phyloP scores from a whole-genome alignment of 2,797 vertebrate species.

The Silurus lanzhouensis region DNA sequence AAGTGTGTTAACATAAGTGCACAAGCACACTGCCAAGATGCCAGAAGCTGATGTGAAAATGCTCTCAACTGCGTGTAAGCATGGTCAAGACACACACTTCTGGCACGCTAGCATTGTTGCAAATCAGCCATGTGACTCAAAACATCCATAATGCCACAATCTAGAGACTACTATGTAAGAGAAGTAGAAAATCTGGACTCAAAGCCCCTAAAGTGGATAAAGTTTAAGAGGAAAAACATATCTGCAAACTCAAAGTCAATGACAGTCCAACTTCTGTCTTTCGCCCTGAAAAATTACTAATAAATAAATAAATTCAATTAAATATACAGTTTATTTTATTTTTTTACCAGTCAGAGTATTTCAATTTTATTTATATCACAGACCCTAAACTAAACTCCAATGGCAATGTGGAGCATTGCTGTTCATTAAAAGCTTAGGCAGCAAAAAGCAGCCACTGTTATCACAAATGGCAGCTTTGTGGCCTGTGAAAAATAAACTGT shows the following conservation, averaged over 20 bases:
- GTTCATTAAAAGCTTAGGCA: slow-evolving; percentile 64
- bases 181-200: neutral
- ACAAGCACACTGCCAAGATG: slow-evolving; percentile 48
- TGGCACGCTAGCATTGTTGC: slow-evolving; percentile 2
- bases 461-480: slow-evolving; percentile 78
- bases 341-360: slow-evolving; percentile 61
- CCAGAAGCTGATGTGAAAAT: slow-evolving; percentile 32
- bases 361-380: slow-evolving; percentile 70
- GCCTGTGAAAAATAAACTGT: slow-evolving; percentile 71
- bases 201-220: slow-evolving; percentile 7
- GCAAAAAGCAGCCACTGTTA: slow-evolving; percentile 75
- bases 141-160: slow-evolving; percentile 19
- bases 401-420: slow-evolving; percentile 60
- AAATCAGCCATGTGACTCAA: slow-evolving; percentile 21
- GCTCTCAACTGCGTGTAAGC: slow-evolving; percentile 30
- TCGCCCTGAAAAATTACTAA: slow-evolving; percentile 59
- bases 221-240: slow-evolving; percentile 19
- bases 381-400: slow-evolving; percentile 68
- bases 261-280: slow-evolving; percentile 30
- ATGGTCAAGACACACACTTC: slow-evolving; percentile 22
- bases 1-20: slow-evolving; percentile 49
- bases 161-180: slow-evolving; percentile 1
- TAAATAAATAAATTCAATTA: slow-evolving; percentile 62
- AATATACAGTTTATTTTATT: slow-evolving; percentile 52
- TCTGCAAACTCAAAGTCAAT: slow-evolving; percentile 5